Evolutionary conservation across 2,113 vertebrate genomes (phyloP).

Genomic region (Gnathonemus longibarbis): DNA sequence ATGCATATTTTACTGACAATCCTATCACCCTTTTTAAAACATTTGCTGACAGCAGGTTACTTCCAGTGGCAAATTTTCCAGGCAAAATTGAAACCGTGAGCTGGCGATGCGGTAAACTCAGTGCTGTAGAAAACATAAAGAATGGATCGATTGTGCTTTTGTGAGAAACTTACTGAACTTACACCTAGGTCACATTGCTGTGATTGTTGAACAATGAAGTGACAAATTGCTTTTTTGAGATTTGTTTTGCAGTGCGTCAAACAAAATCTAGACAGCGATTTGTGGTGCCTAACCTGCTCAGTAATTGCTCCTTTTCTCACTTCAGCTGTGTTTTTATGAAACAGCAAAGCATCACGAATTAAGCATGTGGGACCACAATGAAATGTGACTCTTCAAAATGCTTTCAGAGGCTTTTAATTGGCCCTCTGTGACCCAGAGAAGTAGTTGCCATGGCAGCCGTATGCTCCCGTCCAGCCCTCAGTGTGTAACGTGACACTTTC

Average conservation of each 20-base stretch:
- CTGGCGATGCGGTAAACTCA: not conserved
- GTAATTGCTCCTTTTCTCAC: not conserved
- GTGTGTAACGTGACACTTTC: slow-evolving; percentile 13
- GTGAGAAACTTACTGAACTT: not conserved
- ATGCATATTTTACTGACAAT: not conserved
- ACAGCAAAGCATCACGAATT: not conserved
- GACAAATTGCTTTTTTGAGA: not conserved
- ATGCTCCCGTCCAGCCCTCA: not conserved
- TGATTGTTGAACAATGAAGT: not conserved
- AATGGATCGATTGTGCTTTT: not conserved
- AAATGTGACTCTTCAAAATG: slow-evolving; percentile 12
- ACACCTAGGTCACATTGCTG: not conserved
- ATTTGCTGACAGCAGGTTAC: not conserved
- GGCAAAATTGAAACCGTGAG: not conserved
- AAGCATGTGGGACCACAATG: not conserved
- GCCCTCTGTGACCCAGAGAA: slow-evolving; percentile 8
- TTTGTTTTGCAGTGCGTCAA: not conserved
- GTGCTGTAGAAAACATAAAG: not conserved
- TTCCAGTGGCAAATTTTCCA: not conserved
- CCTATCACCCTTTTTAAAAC: slow-evolving; percentile 13
- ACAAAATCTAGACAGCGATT: not conserved
- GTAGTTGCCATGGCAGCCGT: slow-evolving; percentile 11
- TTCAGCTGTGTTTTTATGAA: not conserved
- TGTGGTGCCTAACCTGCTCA: not conserved
- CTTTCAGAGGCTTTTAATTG: not conserved